Evolutionary conservation across 2,888 invertebrate species (phyloP).

Genomic region (Willowsia nigromaculata): DNA sequence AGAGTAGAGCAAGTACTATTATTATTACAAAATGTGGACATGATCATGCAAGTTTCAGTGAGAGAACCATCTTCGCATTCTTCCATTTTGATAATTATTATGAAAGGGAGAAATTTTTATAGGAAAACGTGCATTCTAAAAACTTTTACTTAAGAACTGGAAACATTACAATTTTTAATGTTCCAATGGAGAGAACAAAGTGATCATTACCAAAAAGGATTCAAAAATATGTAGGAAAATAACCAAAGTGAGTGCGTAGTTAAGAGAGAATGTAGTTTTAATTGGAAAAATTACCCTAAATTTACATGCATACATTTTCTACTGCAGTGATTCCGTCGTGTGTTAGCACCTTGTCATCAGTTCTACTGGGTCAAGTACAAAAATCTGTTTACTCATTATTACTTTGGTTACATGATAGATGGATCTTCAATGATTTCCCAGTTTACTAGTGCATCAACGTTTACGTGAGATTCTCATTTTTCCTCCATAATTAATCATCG

Average conservation of each 20-base stretch:
- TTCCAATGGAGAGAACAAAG: too few relatives aligned
- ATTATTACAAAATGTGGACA: constrained; percentile 1
- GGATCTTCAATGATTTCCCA: neutral
- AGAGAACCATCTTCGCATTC: neutral
- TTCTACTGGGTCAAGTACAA: neutral
- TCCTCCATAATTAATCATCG: too few relatives aligned
- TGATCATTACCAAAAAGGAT: too few relatives aligned
- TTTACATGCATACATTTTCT: too few relatives aligned
- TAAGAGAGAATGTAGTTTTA: too few relatives aligned
- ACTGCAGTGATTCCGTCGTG: neutral
- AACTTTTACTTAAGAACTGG: too few relatives aligned
- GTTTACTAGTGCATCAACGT: neutral
- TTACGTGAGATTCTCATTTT: neutral
- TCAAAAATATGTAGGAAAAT: too few relatives aligned
- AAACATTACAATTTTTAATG: too few relatives aligned
- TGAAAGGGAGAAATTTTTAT: neutral
- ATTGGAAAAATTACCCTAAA: too few relatives aligned
- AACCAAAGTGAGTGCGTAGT: too few relatives aligned
- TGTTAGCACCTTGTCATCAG: neutral
- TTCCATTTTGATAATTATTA: constrained; percentile 31
- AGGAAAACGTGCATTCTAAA: too few relatives aligned
- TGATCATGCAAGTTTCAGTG: neutral
- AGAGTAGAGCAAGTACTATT: neutral
- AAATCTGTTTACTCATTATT: too few relatives aligned
- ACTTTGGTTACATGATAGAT: neutral